Conservation (phyloP, 2,888 invertebrate genomes). For the Chesias legatella region DNA sequence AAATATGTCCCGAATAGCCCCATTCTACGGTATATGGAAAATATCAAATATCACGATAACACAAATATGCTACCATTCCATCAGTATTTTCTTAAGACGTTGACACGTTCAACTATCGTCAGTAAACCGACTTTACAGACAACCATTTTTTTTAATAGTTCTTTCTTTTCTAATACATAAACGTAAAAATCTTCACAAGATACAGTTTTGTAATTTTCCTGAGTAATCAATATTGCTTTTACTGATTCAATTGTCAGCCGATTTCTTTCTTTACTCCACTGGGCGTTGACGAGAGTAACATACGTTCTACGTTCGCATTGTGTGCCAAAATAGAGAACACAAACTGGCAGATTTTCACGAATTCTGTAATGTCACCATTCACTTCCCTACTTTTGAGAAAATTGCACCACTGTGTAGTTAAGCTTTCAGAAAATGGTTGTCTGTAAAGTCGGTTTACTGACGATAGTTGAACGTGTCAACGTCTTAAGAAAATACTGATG, state of each 20-base stretch:
- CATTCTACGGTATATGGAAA: conserved; percentile 1
- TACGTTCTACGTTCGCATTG: conserved; percentile 9
- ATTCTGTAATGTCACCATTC: conserved; percentile 9
- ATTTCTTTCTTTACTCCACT: conserved; percentile 14
- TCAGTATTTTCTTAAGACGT: too few relatives aligned
- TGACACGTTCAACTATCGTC: too few relatives aligned
- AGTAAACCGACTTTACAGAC: too few relatives aligned
- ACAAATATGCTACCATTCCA: too few relatives aligned
- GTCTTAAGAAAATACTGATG: too few relatives aligned
- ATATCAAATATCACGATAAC: too few relatives aligned
- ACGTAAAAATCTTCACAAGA: conserved; percentile 9
- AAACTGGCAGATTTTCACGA: conserved; percentile 2
- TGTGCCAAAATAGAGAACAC: conserved; percentile 9
- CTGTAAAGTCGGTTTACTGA: too few relatives aligned
- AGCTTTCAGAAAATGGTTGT: conserved; percentile 15
- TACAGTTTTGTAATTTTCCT: conserved; percentile 8
- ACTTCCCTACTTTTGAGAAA: conserved; percentile 7
- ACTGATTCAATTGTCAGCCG: conserved; percentile 5
- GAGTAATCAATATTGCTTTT: conserved; percentile 10
- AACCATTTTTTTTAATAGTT: too few relatives aligned
- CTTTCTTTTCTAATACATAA: too few relatives aligned
- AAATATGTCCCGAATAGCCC: not conserved
- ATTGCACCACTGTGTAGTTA: conserved; percentile 13
- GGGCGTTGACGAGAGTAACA: conserved; percentile 8
- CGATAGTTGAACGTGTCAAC: too few relatives aligned